These are phyloP conservation scores for Oligia latruncula DNA, from an alignment of 2,888 invertebrate genomes.

Conservation along the genomic window DNA sequence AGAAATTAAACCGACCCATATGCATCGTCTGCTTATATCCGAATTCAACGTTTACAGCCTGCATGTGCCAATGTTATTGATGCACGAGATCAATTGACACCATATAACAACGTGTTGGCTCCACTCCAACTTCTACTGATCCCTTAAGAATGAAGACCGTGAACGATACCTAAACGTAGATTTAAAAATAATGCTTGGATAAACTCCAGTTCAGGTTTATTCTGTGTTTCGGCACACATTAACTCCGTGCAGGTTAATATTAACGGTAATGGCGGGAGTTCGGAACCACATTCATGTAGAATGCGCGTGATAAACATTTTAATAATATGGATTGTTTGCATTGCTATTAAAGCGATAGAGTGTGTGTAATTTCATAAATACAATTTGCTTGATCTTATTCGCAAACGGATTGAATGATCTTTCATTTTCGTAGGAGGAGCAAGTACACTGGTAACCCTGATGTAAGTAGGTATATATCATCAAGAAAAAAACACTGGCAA, in stretches of 20 bases:
- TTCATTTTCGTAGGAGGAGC: neutral
- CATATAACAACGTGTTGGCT: slow-evolving; percentile 55
- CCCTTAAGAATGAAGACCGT: slow-evolving; percentile 56
- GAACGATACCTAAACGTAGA: slow-evolving; percentile 31
- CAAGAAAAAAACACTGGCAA: neutral
- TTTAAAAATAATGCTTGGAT: slow-evolving; percentile 40
- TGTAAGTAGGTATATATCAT: neutral
- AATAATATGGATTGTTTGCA: slow-evolving; percentile 15
- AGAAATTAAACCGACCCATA: neutral
- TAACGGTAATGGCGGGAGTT: slow-evolving; percentile 37
- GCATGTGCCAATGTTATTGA: slow-evolving; percentile 50
- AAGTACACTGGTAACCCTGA: neutral
- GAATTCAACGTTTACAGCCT: slow-evolving; percentile 20
- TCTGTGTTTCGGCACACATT: slow-evolving; percentile 34
- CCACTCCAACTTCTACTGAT: slow-evolving; percentile 53
- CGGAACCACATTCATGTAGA: slow-evolving; percentile 42
- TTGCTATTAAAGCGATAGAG: neutral
- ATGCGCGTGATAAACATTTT: slow-evolving; percentile 31
- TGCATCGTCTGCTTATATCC: slow-evolving; percentile 13
- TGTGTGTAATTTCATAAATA: neutral
- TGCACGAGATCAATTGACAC: slow-evolving; percentile 58
- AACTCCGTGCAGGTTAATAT: slow-evolving; percentile 39
- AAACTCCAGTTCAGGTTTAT: slow-evolving; percentile 18
- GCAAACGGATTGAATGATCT: neutral
- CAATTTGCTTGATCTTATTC: neutral